Percentiles rank a stretch among this genome's conserved stretches.
These are phyloP conservation scores for Spodoptera frugiperda DNA, from an alignment of 1,140 invertebrate genomes.

Conservation along the genomic window DNA sequence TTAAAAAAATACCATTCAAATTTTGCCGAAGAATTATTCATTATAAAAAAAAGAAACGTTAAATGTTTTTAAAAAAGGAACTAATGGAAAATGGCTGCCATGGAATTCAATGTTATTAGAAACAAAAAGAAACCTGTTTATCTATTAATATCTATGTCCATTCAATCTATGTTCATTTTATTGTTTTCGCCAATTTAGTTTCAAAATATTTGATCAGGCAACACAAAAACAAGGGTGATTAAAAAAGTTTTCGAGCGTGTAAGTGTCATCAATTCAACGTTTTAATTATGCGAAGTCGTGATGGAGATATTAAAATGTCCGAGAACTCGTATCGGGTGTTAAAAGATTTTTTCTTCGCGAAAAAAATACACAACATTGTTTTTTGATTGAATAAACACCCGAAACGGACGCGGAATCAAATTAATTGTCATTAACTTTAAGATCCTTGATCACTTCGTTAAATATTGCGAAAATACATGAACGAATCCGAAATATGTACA, in stretches of 20 bases:
- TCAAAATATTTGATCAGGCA: constrained; percentile 15
- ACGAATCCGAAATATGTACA: constrained; percentile 7
- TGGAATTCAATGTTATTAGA: not conserved
- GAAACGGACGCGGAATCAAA: constrained; percentile 55
- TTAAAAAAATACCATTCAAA: not conserved
- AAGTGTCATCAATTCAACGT: constrained; percentile 52
- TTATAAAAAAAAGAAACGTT: not conserved
- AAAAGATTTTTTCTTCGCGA: constrained; percentile 33
- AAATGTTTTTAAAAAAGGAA: not conserved
- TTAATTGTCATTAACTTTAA: constrained; percentile 48
- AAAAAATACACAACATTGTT: constrained; percentile 40
- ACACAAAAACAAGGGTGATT: constrained; percentile 29
- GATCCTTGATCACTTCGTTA: constrained; percentile 33
- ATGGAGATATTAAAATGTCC: constrained; percentile 64
- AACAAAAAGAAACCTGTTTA: not conserved
- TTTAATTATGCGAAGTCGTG: constrained; percentile 63
- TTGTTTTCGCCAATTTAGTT: constrained; percentile 27
- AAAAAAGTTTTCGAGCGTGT: constrained; percentile 32
- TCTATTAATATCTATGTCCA: not conserved
- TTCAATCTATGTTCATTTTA: constrained; percentile 4
- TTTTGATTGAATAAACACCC: constrained; percentile 47
- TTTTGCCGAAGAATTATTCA: not conserved
- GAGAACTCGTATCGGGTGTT: constrained; percentile 50
- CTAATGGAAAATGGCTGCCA: not conserved
- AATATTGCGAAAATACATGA: constrained; percentile 18